Evolutionary conservation across 2,797 vertebrate species (phyloP).

Genomic region (Thunnus albacares): DNA sequence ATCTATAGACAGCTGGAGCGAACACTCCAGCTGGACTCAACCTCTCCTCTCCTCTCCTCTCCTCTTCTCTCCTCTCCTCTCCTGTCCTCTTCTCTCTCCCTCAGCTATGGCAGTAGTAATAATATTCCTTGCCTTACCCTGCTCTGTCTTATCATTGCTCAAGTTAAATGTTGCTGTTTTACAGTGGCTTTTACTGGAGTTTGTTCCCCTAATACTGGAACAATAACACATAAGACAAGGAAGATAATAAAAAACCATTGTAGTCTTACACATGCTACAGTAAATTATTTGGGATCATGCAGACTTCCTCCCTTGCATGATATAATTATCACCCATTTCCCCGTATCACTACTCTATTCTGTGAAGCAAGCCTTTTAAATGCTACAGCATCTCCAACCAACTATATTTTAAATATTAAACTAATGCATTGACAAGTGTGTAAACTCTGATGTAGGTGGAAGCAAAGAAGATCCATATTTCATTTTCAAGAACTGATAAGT

Average conservation of each 20-base stretch:
- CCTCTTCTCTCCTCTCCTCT: conserved; percentile 25
- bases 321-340: neutral
- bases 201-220: neutral
- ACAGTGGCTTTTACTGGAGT: neutral
- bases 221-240: too few relatives aligned
- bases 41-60: conserved; percentile 32
- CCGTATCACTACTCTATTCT: neutral
- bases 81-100: neutral
- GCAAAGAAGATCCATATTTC: neutral
- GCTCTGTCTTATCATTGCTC: neutral
- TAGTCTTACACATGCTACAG: neutral
- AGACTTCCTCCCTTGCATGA: neutral
- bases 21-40: conserved; percentile 64
- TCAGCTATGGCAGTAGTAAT: too few relatives aligned
- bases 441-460: neutral
- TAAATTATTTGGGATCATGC: conserved; percentile 19
- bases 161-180: conserved; percentile 20
- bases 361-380: neutral
- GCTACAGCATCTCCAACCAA: neutral
- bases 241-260: neutral
- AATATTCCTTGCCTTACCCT: neutral
- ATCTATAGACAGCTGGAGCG: conserved; percentile 66
- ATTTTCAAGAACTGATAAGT: too few relatives aligned
- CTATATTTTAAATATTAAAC: neutral
- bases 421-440: neutral